Percentiles rank a stretch among this genome's conserved stretches.
Evolutionary conservation across 2,797 vertebrate genomes (phyloP).

Genomic region (Streptopelia turtur): DNA sequence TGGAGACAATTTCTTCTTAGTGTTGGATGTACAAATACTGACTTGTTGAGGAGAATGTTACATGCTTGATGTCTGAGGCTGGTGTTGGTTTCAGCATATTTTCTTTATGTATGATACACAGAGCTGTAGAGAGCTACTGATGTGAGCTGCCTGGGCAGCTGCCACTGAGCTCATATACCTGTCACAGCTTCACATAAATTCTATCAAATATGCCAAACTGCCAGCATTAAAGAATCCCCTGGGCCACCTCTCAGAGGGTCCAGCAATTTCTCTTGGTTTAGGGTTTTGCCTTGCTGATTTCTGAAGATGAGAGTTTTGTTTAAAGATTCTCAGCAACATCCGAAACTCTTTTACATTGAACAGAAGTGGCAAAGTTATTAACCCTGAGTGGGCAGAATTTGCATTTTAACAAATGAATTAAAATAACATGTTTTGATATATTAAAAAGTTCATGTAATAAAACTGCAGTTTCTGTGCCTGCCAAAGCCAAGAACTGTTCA

Average conservation of each 20-base stretch:
- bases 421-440: conserved; percentile 29
- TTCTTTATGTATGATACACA: neutral
- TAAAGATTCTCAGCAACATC: neutral
- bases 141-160: neutral
- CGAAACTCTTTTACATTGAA: neutral
- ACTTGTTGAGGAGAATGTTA: neutral
- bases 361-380: neutral
- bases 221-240: neutral
- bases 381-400: conserved; percentile 12
- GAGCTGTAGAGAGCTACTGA: neutral
- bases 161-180: neutral
- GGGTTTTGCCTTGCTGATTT: neutral
- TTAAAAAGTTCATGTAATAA: conserved; percentile 41
- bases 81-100: neutral
- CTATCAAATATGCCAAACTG: neutral
- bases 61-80: neutral
- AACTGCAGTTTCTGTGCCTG: conserved; percentile 23
- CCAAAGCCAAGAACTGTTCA: conserved; percentile 13
- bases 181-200: neutral
- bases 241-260: neutral
- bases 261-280: neutral
- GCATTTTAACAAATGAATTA: conserved; percentile 29
- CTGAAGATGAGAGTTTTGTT: neutral
- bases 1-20: neutral
- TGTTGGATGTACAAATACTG: neutral